phyloP scores from a whole-genome alignment of 2,797 vertebrate species.

The Triplophysa yarkandensis region DNA sequence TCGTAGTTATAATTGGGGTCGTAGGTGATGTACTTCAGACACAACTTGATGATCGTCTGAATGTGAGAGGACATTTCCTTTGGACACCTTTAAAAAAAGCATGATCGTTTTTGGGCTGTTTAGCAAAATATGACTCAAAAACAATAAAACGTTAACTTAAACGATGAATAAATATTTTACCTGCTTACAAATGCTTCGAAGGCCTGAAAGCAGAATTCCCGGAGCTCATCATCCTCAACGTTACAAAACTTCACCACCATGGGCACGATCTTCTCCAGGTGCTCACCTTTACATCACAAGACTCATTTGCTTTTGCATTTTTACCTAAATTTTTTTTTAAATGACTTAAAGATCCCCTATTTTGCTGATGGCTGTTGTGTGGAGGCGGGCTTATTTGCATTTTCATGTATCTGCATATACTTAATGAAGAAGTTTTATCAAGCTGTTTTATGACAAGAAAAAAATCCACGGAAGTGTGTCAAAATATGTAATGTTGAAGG shows the following conservation, averaged over 20 bases:
- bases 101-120: no score
- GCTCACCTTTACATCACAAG: conserved; percentile 76
- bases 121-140: not conserved
- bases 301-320: no score
- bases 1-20: conserved; percentile 96
- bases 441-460: no score
- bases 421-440: no score
- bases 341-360: no score
- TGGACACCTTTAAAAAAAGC: conserved; percentile 74
- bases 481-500: no score
- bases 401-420: no score
- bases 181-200: conserved; percentile 92
- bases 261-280: conserved; percentile 89
- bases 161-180: conserved; percentile 61
- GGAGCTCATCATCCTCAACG: conserved; percentile 90
- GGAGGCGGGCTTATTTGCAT: no score
- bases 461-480: no score
- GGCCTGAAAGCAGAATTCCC: conserved; percentile 93
- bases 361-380: no score
- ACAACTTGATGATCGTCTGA: conserved; percentile 81
- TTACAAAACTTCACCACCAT: conserved; percentile 86
- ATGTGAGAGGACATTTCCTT: conserved; percentile 70
- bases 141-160: not conserved
- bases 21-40: conserved; percentile 88
- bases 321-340: no score